A percentile compares a stretch with the other conserved stretches of the same genome.
These are phyloP conservation scores for Stegodyphus dumicola DNA, from an alignment of 1,140 invertebrate genomes.

Conservation along the genomic window DNA sequence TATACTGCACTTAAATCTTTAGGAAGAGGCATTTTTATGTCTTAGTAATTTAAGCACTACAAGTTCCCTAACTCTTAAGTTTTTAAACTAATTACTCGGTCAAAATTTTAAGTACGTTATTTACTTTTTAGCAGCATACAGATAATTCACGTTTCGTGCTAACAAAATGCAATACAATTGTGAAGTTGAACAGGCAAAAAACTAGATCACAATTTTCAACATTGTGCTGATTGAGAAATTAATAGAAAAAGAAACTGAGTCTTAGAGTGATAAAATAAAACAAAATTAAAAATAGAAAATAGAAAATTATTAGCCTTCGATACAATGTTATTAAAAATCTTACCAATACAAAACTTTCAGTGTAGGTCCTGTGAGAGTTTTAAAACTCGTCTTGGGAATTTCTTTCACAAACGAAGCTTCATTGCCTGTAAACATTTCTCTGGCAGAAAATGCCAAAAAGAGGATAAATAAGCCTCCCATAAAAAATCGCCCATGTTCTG, in stretches of 20 bases:
- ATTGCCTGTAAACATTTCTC: conserved; percentile 62
- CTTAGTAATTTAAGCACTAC: no score
- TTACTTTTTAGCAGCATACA: no score
- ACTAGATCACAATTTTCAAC: neutral
- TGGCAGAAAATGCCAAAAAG: conserved; percentile 60
- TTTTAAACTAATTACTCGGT: no score
- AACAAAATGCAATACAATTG: no score
- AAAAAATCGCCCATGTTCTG: conserved; percentile 38
- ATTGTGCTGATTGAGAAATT: neutral
- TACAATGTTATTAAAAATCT: conserved; percentile 54
- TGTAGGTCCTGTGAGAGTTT: conserved; percentile 69
- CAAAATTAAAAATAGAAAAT: neutral
- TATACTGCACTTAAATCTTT: no score
- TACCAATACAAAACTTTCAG: conserved; percentile 73
- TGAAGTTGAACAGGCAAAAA: neutral
- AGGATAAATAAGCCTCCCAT: conserved; percentile 61
- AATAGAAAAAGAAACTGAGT: neutral
- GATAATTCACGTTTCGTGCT: no score
- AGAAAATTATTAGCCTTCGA: neutral
- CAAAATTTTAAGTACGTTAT: no score
- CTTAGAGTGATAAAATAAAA: neutral
- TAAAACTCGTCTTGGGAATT: conserved; percentile 69
- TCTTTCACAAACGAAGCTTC: conserved; percentile 64
- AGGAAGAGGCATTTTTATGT: no score
- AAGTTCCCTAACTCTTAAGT: no score